phyloP scores from a whole-genome alignment of 2,888 invertebrate genomes.

The Lissonota sp. region DNA sequence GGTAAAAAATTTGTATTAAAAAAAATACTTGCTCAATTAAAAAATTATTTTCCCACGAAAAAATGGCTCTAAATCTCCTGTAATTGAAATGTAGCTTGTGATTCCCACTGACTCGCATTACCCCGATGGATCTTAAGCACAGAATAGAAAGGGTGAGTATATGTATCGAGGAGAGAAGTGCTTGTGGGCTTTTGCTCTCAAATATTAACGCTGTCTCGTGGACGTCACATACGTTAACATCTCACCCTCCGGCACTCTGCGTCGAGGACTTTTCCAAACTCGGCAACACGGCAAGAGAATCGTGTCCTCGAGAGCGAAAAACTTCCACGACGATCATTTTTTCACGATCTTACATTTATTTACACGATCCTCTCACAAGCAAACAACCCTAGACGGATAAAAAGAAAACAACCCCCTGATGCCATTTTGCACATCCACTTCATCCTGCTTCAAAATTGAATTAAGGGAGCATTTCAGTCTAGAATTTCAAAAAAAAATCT shows the following conservation, averaged over 20 bases:
- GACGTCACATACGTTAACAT: conserved; percentile 77
- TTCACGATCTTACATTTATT: conserved; percentile 58
- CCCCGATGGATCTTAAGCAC: conserved; percentile 1
- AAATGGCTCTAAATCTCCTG: too few species aligned
- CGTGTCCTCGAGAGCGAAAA: too few species aligned
- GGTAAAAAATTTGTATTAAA: too few species aligned
- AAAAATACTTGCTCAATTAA: too few species aligned
- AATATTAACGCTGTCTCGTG: conserved; percentile 80
- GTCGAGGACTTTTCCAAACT: too few species aligned
- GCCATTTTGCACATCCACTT: too few species aligned
- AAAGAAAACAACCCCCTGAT: background rate
- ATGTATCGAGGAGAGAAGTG: conserved; percentile 51
- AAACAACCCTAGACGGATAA: background rate
- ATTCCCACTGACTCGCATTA: conserved; percentile 12
- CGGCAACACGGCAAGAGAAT: conserved; percentile 29
- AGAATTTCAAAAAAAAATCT: too few species aligned
- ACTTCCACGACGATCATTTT: conserved; percentile 15
- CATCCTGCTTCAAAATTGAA: too few species aligned
- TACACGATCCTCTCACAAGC: background rate
- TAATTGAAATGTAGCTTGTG: too few species aligned
- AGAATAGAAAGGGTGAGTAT: conserved; percentile 59
- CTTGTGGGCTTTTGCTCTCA: conserved; percentile 72
- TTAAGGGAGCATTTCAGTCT: too few species aligned
- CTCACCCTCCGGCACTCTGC: conserved; percentile 1
- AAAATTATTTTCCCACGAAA: too few species aligned